Base-by-base conservation (phyloP, 2,888 invertebrate species). In the Conomelus anceps region DNA sequence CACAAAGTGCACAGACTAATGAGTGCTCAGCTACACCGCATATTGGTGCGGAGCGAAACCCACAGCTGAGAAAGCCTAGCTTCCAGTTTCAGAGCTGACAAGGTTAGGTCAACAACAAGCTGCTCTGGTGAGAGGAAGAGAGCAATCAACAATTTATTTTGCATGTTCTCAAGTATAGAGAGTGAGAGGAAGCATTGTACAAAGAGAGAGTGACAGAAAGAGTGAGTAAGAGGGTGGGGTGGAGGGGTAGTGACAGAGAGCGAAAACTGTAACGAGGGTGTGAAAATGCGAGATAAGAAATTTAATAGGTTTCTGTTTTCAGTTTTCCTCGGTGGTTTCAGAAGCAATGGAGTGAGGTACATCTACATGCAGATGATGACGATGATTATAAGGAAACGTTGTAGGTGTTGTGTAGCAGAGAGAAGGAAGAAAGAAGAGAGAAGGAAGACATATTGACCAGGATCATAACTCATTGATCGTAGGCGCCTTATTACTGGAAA, bases 241-340 rank as follows among this genome's bases (percentile, higher is more conserved):
- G 85, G 84, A 17, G 23, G 17, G 85, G 22, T 23, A 88, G 88
- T 85, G 88, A 85, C 22, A 26, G 85, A 84, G 26, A 13, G 84
- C 1, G 88, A 84, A 24, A 23, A 23, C 41, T 22, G 22, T 0
- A 89, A 85, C 22, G 88, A 84, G 84, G 22, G 22, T 84, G 85
- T 84, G 84, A 88, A 85, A 85, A 26, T 20, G 88, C n/a, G 85
- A 84, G 88, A 88, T 84, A 85, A 34, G 34, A 34, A 34, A 34
- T 34, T 34, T 34, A 34, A 34, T 34, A 63, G n/a, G 63, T n/a
- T 1, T 7, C 63, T n/a, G n/a, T n/a, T n/a, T 63, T 63, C 34
- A 63, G 63, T 63, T 63, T 63, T 63, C 63, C n/a, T 63, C n/a
- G 63, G n/a, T 63, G 63, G 63, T 63, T 63, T n/a, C 63, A 63